A percentile compares a stretch with the other conserved stretches of the same genome.
These are phyloP conservation scores for Platyscapa corneri DNA, from an alignment of 1,140 invertebrate species.

Conservation along the genomic window DNA sequence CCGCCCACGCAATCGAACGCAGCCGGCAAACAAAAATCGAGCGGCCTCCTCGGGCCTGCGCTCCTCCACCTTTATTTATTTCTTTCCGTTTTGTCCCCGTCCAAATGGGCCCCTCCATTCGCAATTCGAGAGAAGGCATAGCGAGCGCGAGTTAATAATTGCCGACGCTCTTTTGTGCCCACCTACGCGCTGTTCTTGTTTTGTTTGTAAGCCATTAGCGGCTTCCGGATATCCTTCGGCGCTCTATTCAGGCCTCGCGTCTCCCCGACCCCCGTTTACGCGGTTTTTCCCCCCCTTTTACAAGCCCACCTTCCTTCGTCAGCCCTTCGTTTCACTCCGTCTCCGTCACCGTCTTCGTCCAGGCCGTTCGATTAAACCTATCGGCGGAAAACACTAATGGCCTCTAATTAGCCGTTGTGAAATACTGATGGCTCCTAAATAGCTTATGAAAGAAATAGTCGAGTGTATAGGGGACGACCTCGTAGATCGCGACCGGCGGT, in stretches of 20 bases:
- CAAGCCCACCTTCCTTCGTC: background rate
- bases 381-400: constrained; percentile 1
- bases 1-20: background rate
- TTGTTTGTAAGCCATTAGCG: constrained; percentile 47
- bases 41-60: background rate
- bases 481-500: too few relatives aligned
- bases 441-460: background rate
- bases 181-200: background rate
- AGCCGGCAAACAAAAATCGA: constrained; percentile 25
- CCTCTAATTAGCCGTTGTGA: background rate
- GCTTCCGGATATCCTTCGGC: background rate
- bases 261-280: background rate
- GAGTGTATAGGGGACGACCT: background rate
- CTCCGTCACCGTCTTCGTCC: background rate
- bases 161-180: background rate
- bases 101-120: too few relatives aligned
- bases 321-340: background rate
- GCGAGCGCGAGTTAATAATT: constrained; percentile 46
- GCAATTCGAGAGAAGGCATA: too few relatives aligned
- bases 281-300: background rate
- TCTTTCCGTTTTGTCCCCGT: background rate
- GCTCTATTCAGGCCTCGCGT: background rate
- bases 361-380: background rate
- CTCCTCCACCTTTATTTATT: background rate
- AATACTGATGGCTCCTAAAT: background rate